Conservation (phyloP, 2,888 invertebrate genomes). For the Nymphalis c-album region DNA sequence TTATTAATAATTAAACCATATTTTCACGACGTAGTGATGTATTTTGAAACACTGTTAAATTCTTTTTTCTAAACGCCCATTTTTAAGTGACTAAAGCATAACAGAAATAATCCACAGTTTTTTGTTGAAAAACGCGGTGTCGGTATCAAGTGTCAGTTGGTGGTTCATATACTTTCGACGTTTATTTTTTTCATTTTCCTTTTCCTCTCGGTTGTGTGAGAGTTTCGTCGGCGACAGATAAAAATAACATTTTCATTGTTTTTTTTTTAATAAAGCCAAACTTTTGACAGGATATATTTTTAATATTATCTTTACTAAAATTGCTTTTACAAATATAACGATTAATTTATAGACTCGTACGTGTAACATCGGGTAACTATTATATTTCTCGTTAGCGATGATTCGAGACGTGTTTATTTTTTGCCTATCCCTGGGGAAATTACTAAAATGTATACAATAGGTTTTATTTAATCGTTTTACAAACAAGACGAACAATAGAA, state of each 20-base stretch:
- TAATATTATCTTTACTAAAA: too few relatives aligned
- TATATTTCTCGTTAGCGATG: too few relatives aligned
- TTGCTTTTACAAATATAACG: too few relatives aligned
- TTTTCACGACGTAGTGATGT: background rate
- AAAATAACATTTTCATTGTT: slow-evolving; percentile 14
- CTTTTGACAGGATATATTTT: background rate
- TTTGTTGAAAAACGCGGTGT: slow-evolving; percentile 23
- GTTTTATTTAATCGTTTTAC: too few relatives aligned
- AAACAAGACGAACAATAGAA: too few relatives aligned
- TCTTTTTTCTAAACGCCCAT: background rate
- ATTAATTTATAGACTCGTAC: too few relatives aligned
- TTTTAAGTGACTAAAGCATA: slow-evolving; percentile 8
- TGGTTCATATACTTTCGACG: slow-evolving; percentile 15
- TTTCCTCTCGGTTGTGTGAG: slow-evolving; percentile 21
- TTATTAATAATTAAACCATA: background rate
- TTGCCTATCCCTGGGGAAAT: too few relatives aligned
- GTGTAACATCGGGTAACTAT: too few relatives aligned
- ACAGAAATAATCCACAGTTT: slow-evolving; percentile 22
- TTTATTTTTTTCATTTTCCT: slow-evolving; percentile 13
- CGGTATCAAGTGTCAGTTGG: slow-evolving; percentile 30
- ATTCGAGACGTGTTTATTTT: too few relatives aligned
- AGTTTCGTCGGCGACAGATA: slow-evolving; percentile 12
- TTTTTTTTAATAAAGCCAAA: background rate
- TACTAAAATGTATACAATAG: too few relatives aligned
- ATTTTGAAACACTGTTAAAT: background rate